Base-by-base conservation (phyloP, 2,797 vertebrate species). In the Danio jaintianensis region DNA sequence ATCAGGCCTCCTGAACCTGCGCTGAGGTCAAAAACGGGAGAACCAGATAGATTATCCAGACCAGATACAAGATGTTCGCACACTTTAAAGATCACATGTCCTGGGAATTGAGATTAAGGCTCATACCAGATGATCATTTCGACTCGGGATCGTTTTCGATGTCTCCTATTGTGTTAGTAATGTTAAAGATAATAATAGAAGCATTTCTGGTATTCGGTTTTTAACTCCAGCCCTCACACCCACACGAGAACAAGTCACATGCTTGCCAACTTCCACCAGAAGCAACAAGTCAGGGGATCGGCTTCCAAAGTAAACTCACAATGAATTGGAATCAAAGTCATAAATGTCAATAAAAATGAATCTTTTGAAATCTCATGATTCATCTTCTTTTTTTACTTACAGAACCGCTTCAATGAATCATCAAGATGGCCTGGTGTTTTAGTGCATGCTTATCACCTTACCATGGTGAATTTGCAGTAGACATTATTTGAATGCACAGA, bases 21-120 rank as follows among this genome's bases (percentile, higher is more conserved):
- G 11, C 43, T 43, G 68, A 52, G 81, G 81, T 82, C 75, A 78
- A 81, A 73, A 73, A 82, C 75, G 42, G 68, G 75, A 82, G 68
- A 81, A 61, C 63, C 18, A 52, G 55, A 62, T 81, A 52, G n/a
- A 75, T 63, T 70, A 74, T 61, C 47, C 80, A 36, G 29, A 61
- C 15, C 55, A 42, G 13, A 61, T 55, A 29, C 18, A 55, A 29
- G 73, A 12, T 38, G 59, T 63, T 63, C 59, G 38, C 58, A 50
- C 50, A n/a, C 6, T 58, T 61, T 70, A 78, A 69, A 61, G 45
- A 43, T 50, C 64, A 69, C 53, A 50, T 53, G 45, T 78, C 50
- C 40, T 77, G 48, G 43, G 61, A 15, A 52, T 76, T 66, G 5
- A 58, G 45, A 56, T 18, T 22, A 56, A 45, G 76, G n/a, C 52